A percentile compares a stretch with the other conserved stretches of the same genome.
phyloP scores from a whole-genome alignment of 2,888 invertebrate genomes.

The Pediacus dermestoides region DNA sequence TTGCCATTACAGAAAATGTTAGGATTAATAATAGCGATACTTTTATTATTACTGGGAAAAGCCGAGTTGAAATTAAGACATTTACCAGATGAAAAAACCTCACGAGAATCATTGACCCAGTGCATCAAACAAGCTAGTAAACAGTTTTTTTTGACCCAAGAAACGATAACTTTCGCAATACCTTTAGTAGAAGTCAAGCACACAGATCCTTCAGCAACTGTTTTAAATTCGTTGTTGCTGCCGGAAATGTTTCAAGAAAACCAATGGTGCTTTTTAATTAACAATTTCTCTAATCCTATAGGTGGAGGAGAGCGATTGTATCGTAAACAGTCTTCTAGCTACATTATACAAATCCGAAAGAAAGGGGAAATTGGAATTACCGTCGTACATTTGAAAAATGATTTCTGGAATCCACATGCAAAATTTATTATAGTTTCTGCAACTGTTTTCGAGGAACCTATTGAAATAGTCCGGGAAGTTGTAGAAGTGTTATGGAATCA shows the following conservation, averaged over 20 bases:
- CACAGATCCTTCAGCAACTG: slow-evolving; percentile 9
- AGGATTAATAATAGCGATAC: slow-evolving; percentile 1
- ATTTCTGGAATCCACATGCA: slow-evolving; percentile 27
- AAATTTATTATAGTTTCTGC: slow-evolving; percentile 31
- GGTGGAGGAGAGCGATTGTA: no score
- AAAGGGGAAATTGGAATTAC: slow-evolving; percentile 18
- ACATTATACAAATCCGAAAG: slow-evolving; percentile 25
- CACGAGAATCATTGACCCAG: slow-evolving; percentile 14
- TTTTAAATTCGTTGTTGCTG: slow-evolving; percentile 16
- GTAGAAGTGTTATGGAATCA: slow-evolving; percentile 22
- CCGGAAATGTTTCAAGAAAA: slow-evolving; percentile 8
- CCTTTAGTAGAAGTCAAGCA: slow-evolving; percentile 11
- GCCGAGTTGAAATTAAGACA: neutral
- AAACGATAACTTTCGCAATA: slow-evolving; percentile 15
- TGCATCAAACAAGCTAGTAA: slow-evolving; percentile 20
- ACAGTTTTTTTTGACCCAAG: slow-evolving; percentile 16
- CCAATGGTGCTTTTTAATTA: slow-evolving; percentile 17
- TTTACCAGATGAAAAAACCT: neutral
- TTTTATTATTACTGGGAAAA: neutral
- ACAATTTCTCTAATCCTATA: no score
- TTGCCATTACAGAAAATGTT: no score
- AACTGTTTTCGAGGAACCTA: slow-evolving; percentile 21
- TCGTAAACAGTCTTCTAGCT: slow-evolving; percentile 20
- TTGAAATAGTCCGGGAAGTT: slow-evolving; percentile 22
- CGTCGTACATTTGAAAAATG: slow-evolving; percentile 14